These are phyloP conservation scores for Chaenogobius annularis DNA, from an alignment of 2,113 vertebrate genomes.

Conservation along the genomic window DNA sequence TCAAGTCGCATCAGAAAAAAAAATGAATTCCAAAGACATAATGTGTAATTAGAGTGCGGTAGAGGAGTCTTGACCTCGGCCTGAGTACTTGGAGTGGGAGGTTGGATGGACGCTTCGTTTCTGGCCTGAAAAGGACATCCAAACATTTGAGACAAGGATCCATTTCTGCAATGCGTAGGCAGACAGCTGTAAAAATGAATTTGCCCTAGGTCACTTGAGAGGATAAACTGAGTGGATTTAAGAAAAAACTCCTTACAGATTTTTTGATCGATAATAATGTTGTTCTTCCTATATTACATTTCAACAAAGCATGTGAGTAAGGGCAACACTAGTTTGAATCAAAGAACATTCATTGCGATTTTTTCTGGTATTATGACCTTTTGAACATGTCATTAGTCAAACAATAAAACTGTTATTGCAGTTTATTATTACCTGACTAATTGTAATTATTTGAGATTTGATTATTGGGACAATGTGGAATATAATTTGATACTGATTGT, in stretches of 20 bases:
- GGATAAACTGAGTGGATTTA: conserved; percentile 42
- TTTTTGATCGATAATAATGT: neutral
- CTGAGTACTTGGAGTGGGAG: conserved; percentile 52
- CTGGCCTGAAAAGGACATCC: conserved; percentile 41
- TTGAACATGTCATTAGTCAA: too few species aligned
- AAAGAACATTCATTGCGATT: too few species aligned
- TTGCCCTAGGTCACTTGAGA: conserved; percentile 33
- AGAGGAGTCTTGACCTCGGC: conserved; percentile 58
- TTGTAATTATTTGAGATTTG: too few species aligned
- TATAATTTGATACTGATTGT: too few species aligned
- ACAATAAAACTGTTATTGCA: too few species aligned
- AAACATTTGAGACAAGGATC: conserved; percentile 54
- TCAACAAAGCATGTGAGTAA: neutral
- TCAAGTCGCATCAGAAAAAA: conserved; percentile 51
- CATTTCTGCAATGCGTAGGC: conserved; percentile 52
- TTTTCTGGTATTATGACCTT: too few species aligned
- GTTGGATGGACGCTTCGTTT: conserved; percentile 40
- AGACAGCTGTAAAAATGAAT: conserved; percentile 50
- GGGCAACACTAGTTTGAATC: neutral
- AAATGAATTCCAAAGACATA: conserved; percentile 49
- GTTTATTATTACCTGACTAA: too few species aligned
- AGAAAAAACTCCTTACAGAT: conserved; percentile 28
- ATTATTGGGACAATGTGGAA: too few species aligned
- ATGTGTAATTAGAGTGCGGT: conserved; percentile 60
- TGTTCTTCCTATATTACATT: neutral